Evolutionary conservation across 2,797 vertebrate species (phyloP), one percentile per base, ranked within the genome.

Genomic region (Sternotherus odoratus): DNA sequence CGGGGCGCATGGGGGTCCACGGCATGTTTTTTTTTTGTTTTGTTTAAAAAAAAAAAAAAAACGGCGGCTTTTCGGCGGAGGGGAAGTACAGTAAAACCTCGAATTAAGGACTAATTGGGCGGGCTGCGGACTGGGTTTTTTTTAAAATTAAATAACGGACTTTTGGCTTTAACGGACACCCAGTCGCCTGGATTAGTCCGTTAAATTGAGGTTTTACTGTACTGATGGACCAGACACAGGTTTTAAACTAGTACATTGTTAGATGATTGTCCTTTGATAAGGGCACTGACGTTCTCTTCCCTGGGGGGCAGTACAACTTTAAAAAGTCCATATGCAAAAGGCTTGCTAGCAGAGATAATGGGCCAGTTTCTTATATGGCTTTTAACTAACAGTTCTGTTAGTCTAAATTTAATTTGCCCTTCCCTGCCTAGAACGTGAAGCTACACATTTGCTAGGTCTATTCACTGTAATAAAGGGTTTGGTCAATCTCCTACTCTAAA

Each of bases 251-350:
- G 24, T 0, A 3, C 43, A 69, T 80, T 26, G 6, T 66, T 87
- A 78, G 17, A 28, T 74, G 0, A 72, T 69, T 87, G 46, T 77
- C 54, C 50, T 83, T 90, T 60, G 24, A 13, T 89, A 93, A 82
- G 49, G 46, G 57, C 56, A 83, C 54, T 43, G 30, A 43, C 39
- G 66, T 0, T 86, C 9, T 91, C 93, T 84, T 77, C 56, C 82
- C 74, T 63, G 91, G 79, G 79, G 85, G 19, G 36, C 24, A 80
- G 51, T 8, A 48, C 60, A 60, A 75, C 82, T 85, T 53, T n/a
- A 72, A 94, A 88, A 77, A 66, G 36, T 57, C 46, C 43, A 56
- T 57, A 17, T 54, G 53, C n/a, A 90, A 19, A 93, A 95, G 93
- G 53, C n/a, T 39, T 15, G 48, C 75, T 28, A 49, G 56, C 16